Conservation (phyloP, 2,797 vertebrate species). For the Holocentrus rufus region DNA sequence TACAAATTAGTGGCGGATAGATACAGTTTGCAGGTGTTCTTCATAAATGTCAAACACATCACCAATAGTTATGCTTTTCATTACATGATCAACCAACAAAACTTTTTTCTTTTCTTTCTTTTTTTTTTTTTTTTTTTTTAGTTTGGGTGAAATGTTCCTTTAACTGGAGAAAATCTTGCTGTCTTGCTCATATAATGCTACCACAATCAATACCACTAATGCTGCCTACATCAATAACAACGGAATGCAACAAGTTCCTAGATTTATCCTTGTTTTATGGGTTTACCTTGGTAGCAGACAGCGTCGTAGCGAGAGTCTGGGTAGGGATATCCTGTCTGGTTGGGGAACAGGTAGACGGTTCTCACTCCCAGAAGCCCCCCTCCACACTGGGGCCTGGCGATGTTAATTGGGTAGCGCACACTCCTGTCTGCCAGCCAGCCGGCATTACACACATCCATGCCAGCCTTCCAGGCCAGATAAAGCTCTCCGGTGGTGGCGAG, state of each 20-base stretch:
- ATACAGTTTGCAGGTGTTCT: too few relatives aligned
- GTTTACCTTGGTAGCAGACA: conserved; percentile 91
- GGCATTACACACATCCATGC: conserved; percentile 95
- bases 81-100: too few relatives aligned
- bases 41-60: too few relatives aligned
- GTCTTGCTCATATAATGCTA: too few relatives aligned
- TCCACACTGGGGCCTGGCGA: conserved; percentile 91
- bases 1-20: too few relatives aligned
- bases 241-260: too few relatives aligned
- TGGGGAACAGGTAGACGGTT: conserved; percentile 89
- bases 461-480: conserved; percentile 92
- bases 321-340: conserved; percentile 95
- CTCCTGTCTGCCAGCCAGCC: conserved; percentile 96
- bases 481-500: conserved; percentile 94
- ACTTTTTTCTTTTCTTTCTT: too few relatives aligned
- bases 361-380: conserved; percentile 93
- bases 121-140: too few relatives aligned
- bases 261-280: not conserved
- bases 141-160: not conserved
- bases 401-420: conserved; percentile 95
- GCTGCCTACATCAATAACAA: too few relatives aligned
- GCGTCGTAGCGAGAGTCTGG: conserved; percentile 91
- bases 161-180: too few relatives aligned
- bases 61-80: too few relatives aligned
- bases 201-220: too few relatives aligned